Percentiles rank a stretch among this genome's conserved stretches.
phyloP scores from a whole-genome alignment of 2,888 invertebrate genomes.

The Mellilla xanthometata region DNA sequence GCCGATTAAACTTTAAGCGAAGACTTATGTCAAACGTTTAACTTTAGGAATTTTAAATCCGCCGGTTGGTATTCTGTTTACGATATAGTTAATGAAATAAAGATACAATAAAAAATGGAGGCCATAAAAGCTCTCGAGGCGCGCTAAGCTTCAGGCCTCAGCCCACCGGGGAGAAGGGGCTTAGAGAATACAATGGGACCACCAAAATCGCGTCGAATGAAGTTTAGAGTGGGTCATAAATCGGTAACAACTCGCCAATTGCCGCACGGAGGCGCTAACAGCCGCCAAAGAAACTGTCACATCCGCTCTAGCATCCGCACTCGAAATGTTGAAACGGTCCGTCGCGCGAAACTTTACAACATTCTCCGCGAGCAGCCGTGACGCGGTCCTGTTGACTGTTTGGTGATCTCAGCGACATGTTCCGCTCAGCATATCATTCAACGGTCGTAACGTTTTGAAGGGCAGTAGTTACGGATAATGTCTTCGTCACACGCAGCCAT shows the following conservation, averaged over 20 bases:
- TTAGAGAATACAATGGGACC: conserved; percentile 76
- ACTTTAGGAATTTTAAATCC: conserved; percentile 39
- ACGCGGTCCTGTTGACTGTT: not conserved
- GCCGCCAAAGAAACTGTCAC: conserved; percentile 62
- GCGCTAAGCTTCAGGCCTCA: conserved; percentile 50
- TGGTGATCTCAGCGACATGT: not conserved
- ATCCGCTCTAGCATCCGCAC: conserved; percentile 79
- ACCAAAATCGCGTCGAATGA: conserved; percentile 74
- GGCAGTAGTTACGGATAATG: conserved; percentile 28
- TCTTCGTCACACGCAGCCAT: conserved; percentile 37
- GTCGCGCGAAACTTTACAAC: conserved; percentile 34
- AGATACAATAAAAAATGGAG: conserved; percentile 61
- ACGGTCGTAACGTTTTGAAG: conserved; percentile 11
- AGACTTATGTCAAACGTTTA: conserved; percentile 38
- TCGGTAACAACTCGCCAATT: conserved; percentile 79
- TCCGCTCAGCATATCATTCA: not conserved
- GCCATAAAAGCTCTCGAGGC: conserved; percentile 65
- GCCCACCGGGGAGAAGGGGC: conserved; percentile 49
- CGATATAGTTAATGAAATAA: conserved; percentile 66
- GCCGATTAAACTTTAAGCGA: conserved; percentile 33
- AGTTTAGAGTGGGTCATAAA: conserved; percentile 76
- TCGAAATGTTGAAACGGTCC: conserved; percentile 57
- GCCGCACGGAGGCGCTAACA: conserved; percentile 79
- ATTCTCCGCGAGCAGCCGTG: conserved; percentile 7
- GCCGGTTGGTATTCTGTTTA: conserved; percentile 45